Evolutionary conservation across 2,888 invertebrate species (phyloP).

Genomic region (Mythimna pallens): DNA sequence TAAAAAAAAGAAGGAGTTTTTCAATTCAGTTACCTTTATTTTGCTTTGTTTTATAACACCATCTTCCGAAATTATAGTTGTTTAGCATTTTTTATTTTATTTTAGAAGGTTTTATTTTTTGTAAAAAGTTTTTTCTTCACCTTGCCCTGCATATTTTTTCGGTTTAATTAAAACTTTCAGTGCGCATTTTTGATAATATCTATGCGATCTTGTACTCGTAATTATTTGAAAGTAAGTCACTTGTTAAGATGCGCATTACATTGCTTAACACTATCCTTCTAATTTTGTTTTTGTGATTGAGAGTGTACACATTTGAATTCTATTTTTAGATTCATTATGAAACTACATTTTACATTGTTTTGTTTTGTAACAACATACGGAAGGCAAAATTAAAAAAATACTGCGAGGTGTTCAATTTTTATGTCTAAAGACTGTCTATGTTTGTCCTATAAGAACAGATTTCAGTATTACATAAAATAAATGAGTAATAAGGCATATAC

Average conservation of each 20-base stretch:
- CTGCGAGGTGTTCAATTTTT: too few relatives aligned
- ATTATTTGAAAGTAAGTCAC: conserved; percentile 20
- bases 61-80: too few relatives aligned
- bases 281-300: conserved; percentile 6
- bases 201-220: conserved; percentile 2
- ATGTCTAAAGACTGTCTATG: not conserved
- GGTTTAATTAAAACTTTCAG: conserved; percentile 1
- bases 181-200: not conserved
- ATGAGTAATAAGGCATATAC: too few relatives aligned
- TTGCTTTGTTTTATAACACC: too few relatives aligned
- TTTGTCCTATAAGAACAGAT: not conserved
- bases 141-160: conserved; percentile 9
- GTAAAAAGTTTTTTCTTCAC: not conserved
- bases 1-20: too few relatives aligned
- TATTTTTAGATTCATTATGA: not conserved
- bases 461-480: too few relatives aligned
- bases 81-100: too few relatives aligned
- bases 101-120: too few relatives aligned
- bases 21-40: too few relatives aligned
- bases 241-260: not conserved
- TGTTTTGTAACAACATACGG: not conserved
- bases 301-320: not conserved
- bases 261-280: conserved; percentile 12
- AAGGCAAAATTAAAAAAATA: not conserved
- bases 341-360: not conserved